Evolutionary conservation across 2,113 vertebrate genomes (phyloP).

Genomic region (Nannospalax galili): DNA sequence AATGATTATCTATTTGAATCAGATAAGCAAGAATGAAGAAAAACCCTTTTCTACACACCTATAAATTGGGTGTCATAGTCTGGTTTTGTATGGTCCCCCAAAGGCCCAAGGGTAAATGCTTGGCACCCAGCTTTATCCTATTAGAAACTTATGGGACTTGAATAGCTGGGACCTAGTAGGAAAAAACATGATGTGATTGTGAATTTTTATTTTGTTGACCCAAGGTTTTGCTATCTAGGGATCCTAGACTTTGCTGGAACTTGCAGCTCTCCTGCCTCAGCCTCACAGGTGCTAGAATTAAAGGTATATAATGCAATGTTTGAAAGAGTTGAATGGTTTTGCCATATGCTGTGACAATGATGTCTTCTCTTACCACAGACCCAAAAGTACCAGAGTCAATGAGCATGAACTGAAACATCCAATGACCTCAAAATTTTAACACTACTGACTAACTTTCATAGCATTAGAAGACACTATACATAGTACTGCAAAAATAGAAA

Average conservation of each 20-base stretch:
- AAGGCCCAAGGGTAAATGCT: neutral
- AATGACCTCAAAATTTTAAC: neutral
- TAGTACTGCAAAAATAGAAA: no score
- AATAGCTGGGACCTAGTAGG: neutral
- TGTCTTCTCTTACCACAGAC: no score
- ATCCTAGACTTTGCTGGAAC: neutral
- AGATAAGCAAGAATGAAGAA: neutral
- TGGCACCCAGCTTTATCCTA: neutral
- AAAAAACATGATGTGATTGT: neutral
- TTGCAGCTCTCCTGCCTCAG: neutral
- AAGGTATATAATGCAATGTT: neutral
- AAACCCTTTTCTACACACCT: neutral
- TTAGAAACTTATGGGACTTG: neutral
- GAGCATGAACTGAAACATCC: neutral
- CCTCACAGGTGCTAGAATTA: neutral
- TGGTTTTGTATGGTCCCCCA: neutral
- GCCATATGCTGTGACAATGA: neutral
- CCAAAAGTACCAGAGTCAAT: neutral
- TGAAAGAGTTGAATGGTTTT: neutral
- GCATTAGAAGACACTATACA: no score
- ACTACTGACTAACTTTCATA: no score
- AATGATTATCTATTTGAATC: neutral
- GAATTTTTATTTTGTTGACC: neutral
- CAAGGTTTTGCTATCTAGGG: neutral
- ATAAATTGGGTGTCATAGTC: neutral